Evolutionary conservation across 2,888 invertebrate species (phyloP), one percentile per base, ranked within the genome.

Genomic region (Orchesella flavescens): DNA sequence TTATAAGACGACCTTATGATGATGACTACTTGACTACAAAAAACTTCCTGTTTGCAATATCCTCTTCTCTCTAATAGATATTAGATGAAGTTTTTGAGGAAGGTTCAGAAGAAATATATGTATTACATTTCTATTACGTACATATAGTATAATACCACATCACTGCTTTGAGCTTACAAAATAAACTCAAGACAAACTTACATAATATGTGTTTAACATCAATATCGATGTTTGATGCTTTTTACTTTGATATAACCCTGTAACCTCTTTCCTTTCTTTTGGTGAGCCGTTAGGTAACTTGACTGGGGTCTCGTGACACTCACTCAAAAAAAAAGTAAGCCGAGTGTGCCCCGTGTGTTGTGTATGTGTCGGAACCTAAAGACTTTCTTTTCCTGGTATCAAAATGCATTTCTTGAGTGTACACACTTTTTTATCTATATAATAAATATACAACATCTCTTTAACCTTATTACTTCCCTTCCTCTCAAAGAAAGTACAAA

Each of bases 241-340:
- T 57, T 61, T 61, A 10, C 61, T 61, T 61, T 61, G 61, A 61
- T 61, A 61, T 61, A 61, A 34, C 61, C 61, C 23, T 61, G 61
- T 61, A 24, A 71, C 69, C 53, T 68, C 24, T 24, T 71, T 71
- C 23, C 53, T 71, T 71, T 55, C 49, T 71, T 71, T 19, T 43
- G n/a, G 24, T 61, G 24, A 66, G 43, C 44, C 43, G n/a, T 66
- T 68, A 46, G 17, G 68, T 68, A 71, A 53, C 46, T 49, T 68
- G 13, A 44, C 23, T 46, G 66, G 17, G 68, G 69, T 71, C 69
- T 71, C 69, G 69, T 71, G 69, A 71, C 69, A 71, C 49, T 68
- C 34, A 17, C 66, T 17, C 17, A 15, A 49, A 21, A 57, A 21
- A 57, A 53, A 71, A 53, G 53, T 23, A 23, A 71, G 15, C 68